Base-by-base conservation (phyloP, 2,888 invertebrate genomes). In the Myopa testacea region DNA sequence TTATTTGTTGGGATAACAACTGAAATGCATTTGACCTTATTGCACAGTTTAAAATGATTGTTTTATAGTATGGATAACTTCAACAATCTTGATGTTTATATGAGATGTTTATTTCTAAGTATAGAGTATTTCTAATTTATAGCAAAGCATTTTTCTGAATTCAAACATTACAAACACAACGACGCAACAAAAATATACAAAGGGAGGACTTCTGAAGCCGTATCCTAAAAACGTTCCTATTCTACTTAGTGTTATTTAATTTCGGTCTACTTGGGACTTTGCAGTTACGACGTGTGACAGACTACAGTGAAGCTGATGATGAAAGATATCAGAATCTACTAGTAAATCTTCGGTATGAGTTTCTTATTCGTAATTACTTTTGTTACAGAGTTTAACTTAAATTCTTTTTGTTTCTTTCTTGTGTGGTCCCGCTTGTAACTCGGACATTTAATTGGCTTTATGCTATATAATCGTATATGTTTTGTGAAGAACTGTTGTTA, bases 341-440 rank as follows among this genome's bases (percentile, higher is more conserved):
- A 60, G 34, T 34, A 38, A 34, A 8, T 19, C 14, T 63, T 71
- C 45, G 45, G 55, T 26, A 26, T 58, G n/a, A n/a, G n/a, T 75
- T 45, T 34, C 14, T n/a, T 67, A 10, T 60, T 40, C 16, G 16
- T 60, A 40, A 45, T 62, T 52, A 52, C 26, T 70, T 70, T 34
- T 37, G 4, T 50, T 52, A 26, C 37, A 6, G 52, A 52, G 65
- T 75, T 45, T 50, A 52, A 75, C n/a, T 45, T 65, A 75, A 65
- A 67, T 65, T 37, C 34, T 55, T 65, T 63, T 37, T 72, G 58
- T 72, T 52, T 37, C 34, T 34, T 65, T 67, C 8, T 55, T 68
- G 67, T 69, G 45, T 75, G 75, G 75, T 75, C 75, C 75, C 75
- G 69, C 75, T 68, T 75, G 26, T 69, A 26, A 14, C 52, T 69